A percentile compares a stretch with the other conserved stretches of the same genome.
Conservation (phyloP, 1,140 invertebrate genomes). For the Liolophura sinensis region DNA sequence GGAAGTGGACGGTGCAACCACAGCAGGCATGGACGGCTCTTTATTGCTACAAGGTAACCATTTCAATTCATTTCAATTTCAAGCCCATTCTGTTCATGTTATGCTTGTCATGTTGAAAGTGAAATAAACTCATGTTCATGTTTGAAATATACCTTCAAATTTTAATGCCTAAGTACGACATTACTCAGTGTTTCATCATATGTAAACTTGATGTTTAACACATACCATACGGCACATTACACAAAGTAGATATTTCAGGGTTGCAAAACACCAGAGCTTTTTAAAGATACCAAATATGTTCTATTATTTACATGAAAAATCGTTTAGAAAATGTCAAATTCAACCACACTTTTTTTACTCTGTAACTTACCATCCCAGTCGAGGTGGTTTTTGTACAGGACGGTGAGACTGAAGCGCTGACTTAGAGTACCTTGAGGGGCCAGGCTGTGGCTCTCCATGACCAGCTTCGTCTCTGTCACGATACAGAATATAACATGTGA, state of each 20-base stretch:
- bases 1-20: background rate
- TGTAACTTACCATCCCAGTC: too few species aligned
- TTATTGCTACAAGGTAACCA: background rate
- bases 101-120: background rate
- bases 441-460: background rate
- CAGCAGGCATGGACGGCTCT: background rate
- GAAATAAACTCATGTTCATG: background rate
- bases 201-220: background rate
- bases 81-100: background rate
- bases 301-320: background rate
- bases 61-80: too few species aligned
- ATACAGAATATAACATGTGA: background rate
- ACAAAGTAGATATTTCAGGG: background rate
- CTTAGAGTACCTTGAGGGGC: slow-evolving; percentile 6
- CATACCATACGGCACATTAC: background rate
- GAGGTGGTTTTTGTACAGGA: background rate
- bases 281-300: too few species aligned
- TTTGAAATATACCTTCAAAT: background rate
- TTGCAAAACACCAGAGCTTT: background rate
- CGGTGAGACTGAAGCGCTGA: slow-evolving; percentile 1
- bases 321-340: background rate
- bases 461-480: background rate
- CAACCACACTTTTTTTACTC: background rate
- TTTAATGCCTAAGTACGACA: too few species aligned
- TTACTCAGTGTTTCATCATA: too few species aligned